Evolutionary conservation across 2,113 vertebrate species (phyloP).

Genomic region (Stegostoma tigrinum): DNA sequence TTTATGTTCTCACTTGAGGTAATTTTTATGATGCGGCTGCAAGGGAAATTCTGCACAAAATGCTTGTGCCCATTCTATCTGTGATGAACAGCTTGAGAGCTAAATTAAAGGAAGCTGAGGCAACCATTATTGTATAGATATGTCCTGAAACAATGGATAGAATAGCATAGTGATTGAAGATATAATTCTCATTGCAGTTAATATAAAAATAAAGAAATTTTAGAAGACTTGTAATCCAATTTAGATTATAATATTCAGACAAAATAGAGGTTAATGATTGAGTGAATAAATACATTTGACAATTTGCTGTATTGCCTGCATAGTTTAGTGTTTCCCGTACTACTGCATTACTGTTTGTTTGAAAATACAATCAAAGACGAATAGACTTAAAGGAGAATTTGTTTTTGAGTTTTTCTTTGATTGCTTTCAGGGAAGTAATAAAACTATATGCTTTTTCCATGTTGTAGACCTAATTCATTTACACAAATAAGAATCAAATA

Average conservation of each 20-base stretch:
- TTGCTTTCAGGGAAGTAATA: neutral
- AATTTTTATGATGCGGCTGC: neutral
- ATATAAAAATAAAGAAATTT: neutral
- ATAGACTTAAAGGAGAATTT: neutral
- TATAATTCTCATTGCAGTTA: neutral
- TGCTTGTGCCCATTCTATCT: neutral
- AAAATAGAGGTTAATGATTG: neutral
- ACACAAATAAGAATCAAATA: neutral
- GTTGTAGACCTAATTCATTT: neutral
- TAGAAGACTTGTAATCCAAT: neutral
- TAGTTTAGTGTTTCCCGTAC: neutral
- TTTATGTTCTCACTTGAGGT: neutral
- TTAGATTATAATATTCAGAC: neutral
- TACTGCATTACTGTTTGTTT: neutral
- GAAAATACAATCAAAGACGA: neutral
- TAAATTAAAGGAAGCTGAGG: neutral
- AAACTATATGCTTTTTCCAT: neutral
- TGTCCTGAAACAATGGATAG: neutral
- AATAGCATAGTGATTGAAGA: neutral
- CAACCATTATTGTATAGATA: neutral
- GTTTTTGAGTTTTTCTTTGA: neutral
- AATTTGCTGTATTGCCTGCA: neutral
- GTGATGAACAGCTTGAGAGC: neutral
- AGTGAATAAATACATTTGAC: neutral
- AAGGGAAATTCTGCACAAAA: neutral